Percentiles rank a stretch among this genome's conserved stretches.
Evolutionary conservation across 2,888 invertebrate species (phyloP).

Genomic region (Rhamnusium bicolor): DNA sequence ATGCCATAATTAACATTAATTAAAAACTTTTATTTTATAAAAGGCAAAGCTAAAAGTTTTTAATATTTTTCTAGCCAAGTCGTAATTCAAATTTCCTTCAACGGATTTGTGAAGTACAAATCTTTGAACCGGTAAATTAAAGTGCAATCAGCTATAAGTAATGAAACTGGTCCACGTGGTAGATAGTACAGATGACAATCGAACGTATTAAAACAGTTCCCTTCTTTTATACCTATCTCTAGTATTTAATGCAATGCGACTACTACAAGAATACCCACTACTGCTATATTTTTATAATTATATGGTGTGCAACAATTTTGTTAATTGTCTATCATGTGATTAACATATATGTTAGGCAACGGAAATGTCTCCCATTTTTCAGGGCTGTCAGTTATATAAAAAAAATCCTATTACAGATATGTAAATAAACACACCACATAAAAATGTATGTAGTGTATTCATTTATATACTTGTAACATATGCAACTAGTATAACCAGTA

Average conservation of each 20-base stretch:
- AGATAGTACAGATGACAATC: constrained; percentile 59
- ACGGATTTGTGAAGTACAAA: constrained; percentile 41
- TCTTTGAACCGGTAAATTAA: constrained; percentile 66
- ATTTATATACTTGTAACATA: too few relatives aligned
- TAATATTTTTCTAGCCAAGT: constrained; percentile 19
- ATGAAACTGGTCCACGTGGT: constrained; percentile 62
- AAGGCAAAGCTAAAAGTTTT: not conserved
- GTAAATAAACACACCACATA: too few relatives aligned
- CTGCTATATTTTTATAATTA: too few relatives aligned
- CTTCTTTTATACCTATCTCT: constrained; percentile 53
- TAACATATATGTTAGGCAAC: too few relatives aligned
- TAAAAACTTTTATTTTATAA: constrained; percentile 10
- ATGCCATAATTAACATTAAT: not conserved
- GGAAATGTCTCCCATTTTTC: too few relatives aligned
- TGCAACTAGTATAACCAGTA: too few relatives aligned
- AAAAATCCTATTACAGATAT: too few relatives aligned
- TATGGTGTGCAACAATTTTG: too few relatives aligned
- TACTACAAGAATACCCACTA: constrained; percentile 30
- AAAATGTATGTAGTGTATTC: too few relatives aligned
- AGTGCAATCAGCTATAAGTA: constrained; percentile 67
- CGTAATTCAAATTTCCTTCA: constrained; percentile 31
- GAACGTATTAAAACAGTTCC: constrained; percentile 62
- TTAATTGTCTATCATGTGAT: too few relatives aligned
- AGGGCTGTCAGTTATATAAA: too few relatives aligned
- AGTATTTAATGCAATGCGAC: constrained; percentile 43